Evolutionary conservation across 2,888 invertebrate genomes (phyloP), one percentile per base, ranked within the genome.

Genomic region (Melitaea athalia): DNA sequence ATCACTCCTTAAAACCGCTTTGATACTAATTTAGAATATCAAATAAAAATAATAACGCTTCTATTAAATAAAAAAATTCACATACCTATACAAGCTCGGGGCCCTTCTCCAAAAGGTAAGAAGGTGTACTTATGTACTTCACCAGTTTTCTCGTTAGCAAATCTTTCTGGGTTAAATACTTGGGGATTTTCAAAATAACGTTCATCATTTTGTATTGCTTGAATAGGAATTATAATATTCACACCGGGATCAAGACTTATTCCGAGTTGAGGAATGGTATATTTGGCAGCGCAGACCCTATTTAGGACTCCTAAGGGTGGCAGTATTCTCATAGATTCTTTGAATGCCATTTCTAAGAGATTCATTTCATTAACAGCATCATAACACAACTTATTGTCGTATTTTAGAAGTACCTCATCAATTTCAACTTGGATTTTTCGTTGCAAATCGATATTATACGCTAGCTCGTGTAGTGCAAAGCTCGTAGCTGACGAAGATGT

Each of bases 401-500:
- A 73, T 68, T 82, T 88, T 6, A 78, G 76, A 68, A 89, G 70
- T 4, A 89, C 87, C 64, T 67, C 75, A 66, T 89, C 91, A 8
- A 93, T 81, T 80, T 93, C 91, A 67, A 85, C 74, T 71, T 87
- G 87, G 8, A 87, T 81, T 79, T 85, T 90, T 60, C 80, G 79
- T 74, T 93, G 93, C 45, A 85, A 85, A 33, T 91, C 87, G 5
- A 89, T 89, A 75, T 93, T 81, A 15, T 85, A 87, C 38, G 93
- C 92, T 15, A 93, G 76, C 72, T 89, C 85, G 74, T 92, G 92
- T 8, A 91, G 78, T 12, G 88, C 82, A 61, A 86, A 91, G 79
- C 91, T 91, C 0, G 93, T 86, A 6, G 91, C 86, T 4, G 91
- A 88, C 0, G 93, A 91, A 0, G 93, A 93, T 2, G 93, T 93